phyloP scores from a whole-genome alignment of 2,888 invertebrate species.

The Euzetes globulus region DNA sequence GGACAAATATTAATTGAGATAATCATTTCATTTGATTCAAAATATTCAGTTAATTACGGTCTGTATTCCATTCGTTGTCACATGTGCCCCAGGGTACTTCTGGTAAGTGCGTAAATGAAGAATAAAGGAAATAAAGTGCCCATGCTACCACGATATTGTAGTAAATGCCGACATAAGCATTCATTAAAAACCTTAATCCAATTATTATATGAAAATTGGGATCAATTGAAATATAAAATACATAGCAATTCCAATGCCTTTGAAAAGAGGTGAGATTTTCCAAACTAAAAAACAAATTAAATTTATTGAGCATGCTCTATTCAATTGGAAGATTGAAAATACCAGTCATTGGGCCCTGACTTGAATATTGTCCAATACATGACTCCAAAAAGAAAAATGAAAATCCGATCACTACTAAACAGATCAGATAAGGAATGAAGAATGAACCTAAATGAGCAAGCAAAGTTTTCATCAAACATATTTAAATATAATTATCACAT shows the following conservation, averaged over 20 bases:
- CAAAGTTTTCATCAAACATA: not conserved
- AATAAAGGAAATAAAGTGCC: conserved; percentile 32
- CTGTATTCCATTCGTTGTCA: conserved; percentile 30
- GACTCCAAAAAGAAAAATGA: conserved; percentile 33
- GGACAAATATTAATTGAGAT: not conserved
- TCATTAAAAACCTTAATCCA: conserved; percentile 14
- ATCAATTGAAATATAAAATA: not conserved
- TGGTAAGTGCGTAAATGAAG: conserved; percentile 22
- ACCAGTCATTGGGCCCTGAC: conserved; percentile 31
- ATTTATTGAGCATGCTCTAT: not conserved
- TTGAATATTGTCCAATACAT: conserved; percentile 29
- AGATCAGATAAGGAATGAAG: conserved; percentile 27
- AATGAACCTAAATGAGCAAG: conserved; percentile 26
- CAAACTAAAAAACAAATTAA: conserved; percentile 15
- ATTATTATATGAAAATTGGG: not conserved
- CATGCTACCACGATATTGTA: conserved; percentile 34
- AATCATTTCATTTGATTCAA: not conserved
- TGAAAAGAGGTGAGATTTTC: conserved; percentile 30
- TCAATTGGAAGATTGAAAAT: not conserved
- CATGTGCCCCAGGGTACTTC: conserved; percentile 21
- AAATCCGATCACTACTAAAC: conserved; percentile 26
- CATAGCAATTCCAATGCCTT: conserved; percentile 34
- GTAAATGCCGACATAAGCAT: conserved; percentile 29
- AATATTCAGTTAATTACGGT: not conserved
- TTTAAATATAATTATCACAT: not conserved